These are phyloP conservation scores for Leucophenga maculata DNA, from an alignment of 2,888 invertebrate species.

Conservation along the genomic window DNA sequence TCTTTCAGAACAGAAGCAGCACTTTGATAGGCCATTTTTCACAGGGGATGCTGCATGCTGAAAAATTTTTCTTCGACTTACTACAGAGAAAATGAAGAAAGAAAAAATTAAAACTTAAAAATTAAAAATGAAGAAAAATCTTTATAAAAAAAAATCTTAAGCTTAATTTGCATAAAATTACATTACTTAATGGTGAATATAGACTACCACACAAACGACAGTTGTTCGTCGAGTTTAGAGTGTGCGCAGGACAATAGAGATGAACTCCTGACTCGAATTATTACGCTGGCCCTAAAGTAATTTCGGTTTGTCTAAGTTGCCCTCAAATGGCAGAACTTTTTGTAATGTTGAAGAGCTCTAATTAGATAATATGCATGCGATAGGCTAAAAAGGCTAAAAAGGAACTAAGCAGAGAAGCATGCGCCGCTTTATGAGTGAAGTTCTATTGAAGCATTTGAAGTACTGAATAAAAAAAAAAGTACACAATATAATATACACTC, in stretches of 20 bases:
- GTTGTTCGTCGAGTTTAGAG: too few species aligned
- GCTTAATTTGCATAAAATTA: too few species aligned
- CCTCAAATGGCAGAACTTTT: conserved; percentile 64
- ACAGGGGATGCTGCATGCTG: too few species aligned
- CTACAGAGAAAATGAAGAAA: too few species aligned
- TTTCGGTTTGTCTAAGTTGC: conserved; percentile 47
- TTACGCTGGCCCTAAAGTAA: conserved; percentile 13
- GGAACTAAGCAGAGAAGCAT: background rate
- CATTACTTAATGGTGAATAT: background rate
- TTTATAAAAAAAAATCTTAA: too few species aligned
- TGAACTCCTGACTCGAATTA: background rate
- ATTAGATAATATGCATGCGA: conserved; percentile 63
- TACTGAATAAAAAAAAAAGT: background rate
- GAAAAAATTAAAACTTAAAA: too few species aligned
- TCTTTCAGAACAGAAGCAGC: too few species aligned
- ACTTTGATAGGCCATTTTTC: too few species aligned
- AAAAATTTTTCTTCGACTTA: too few species aligned
- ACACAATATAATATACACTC: background rate
- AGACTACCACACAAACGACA: background rate
- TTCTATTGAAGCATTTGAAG: background rate
- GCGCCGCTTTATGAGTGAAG: background rate
- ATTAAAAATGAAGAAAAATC: too few species aligned
- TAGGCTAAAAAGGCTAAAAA: conserved; percentile 4
- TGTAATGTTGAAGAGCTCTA: conserved; percentile 63
- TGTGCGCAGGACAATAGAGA: background rate